Percentiles rank a stretch among this genome's conserved stretches.
phyloP scores from a whole-genome alignment of 2,888 invertebrate species.

The Metellina segmentata region DNA sequence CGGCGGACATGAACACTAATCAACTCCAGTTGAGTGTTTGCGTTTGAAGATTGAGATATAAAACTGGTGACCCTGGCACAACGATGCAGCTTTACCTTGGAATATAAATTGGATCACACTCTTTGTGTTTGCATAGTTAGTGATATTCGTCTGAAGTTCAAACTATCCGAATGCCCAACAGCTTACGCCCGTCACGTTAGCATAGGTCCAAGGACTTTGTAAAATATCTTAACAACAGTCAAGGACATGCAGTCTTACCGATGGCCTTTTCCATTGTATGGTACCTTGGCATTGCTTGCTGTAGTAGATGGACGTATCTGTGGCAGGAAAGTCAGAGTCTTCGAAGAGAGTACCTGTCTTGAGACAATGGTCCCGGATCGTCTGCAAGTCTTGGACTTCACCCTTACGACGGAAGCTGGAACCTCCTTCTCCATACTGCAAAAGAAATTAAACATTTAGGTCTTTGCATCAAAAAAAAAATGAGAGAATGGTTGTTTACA shows the following conservation, averaged over 20 bases:
- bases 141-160: too few relatives aligned
- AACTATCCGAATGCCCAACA: too few relatives aligned
- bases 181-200: too few relatives aligned
- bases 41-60: too few relatives aligned
- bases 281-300: constrained; percentile 90
- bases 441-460: constrained; percentile 77
- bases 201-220: background rate
- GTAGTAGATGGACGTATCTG: constrained; percentile 90
- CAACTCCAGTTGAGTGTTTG: too few relatives aligned
- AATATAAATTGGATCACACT: too few relatives aligned
- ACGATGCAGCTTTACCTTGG: too few relatives aligned
- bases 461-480: background rate
- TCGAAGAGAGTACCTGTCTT: constrained; percentile 90
- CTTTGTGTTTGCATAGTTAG: too few relatives aligned
- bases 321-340: constrained; percentile 93
- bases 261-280: constrained; percentile 95
- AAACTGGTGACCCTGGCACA: too few relatives aligned
- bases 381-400: constrained; percentile 84
- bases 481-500: background rate
- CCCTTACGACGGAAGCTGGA: constrained; percentile 84
- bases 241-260: constrained; percentile 79
- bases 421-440: constrained; percentile 90
- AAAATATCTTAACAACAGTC: background rate
- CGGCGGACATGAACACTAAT: too few relatives aligned
- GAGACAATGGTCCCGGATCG: constrained; percentile 87